Percentiles rank a stretch among this genome's conserved stretches.
Evolutionary conservation across 2,888 invertebrate species (phyloP).

Genomic region (Chrysolina americana): DNA sequence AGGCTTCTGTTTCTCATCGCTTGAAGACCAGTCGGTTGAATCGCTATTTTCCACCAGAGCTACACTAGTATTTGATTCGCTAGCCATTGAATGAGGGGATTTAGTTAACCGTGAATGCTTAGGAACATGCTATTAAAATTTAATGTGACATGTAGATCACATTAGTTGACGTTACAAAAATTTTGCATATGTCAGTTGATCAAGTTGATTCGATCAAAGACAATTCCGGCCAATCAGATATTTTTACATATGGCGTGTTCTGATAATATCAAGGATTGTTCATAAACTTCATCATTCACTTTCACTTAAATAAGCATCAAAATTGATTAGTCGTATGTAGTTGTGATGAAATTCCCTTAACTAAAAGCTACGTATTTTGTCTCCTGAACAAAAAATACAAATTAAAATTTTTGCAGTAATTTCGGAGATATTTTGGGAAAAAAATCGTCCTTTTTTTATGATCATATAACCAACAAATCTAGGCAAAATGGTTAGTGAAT

Average conservation of each 20-base stretch:
- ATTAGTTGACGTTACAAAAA: constrained; percentile 39
- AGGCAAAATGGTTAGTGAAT: too few species aligned
- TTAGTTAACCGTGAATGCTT: constrained; percentile 29
- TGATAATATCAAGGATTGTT: too few species aligned
- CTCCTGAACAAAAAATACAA: too few species aligned
- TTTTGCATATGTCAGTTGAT: constrained; percentile 29
- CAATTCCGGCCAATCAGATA: neutral
- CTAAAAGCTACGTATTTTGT: too few species aligned
- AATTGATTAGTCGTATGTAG: too few species aligned
- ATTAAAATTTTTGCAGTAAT: too few species aligned
- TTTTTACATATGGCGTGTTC: neutral
- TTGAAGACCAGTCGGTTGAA: constrained; percentile 58
- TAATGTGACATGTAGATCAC: constrained; percentile 40
- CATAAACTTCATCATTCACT: neutral
- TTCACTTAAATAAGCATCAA: too few species aligned
- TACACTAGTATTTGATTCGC: constrained; percentile 55
- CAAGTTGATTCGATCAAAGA: neutral
- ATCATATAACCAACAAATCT: too few species aligned
- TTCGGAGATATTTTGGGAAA: too few species aligned
- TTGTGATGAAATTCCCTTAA: too few species aligned
- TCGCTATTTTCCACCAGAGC: constrained; percentile 55
- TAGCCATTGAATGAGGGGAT: constrained; percentile 53
- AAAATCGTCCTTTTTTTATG: too few species aligned
- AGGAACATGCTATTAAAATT: constrained; percentile 40
- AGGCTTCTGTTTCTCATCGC: constrained; percentile 51